Evolutionary conservation across 1,140 invertebrate genomes (phyloP).

Genomic region (Ceratina australensis): DNA sequence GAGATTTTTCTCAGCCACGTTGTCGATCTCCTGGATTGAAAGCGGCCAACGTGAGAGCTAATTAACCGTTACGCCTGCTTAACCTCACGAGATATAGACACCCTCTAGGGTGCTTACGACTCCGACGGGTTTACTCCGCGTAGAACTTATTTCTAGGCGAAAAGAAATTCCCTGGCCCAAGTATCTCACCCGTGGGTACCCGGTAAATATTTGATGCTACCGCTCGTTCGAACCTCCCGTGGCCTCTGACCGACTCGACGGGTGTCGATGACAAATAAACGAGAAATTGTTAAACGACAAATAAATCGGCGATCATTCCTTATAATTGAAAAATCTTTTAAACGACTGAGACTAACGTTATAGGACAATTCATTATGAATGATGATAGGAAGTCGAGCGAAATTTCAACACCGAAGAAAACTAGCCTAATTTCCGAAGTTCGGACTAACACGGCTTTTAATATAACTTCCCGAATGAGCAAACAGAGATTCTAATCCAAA

Average conservation of each 20-base stretch:
- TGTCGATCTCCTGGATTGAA: conserved; percentile 24
- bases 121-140: neutral
- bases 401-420: neutral
- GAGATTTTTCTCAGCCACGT: conserved; percentile 15
- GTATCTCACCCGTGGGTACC: neutral
- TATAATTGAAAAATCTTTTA: neutral
- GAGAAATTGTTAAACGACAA: neutral
- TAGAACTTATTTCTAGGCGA: conserved; percentile 1
- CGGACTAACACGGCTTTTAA: neutral
- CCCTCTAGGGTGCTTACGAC: conserved; percentile 13
- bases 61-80: conserved; percentile 37
- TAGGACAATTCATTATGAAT: neutral
- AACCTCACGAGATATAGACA: conserved; percentile 29
- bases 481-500: conserved; percentile 17
- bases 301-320: neutral
- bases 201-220: conserved; percentile 24
- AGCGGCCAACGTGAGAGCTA: conserved; percentile 16
- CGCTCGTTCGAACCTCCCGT: neutral
- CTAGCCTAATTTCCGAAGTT: neutral
- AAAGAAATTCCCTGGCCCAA: conserved; percentile 6
- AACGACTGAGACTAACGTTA: too few species aligned
- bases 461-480: conserved; percentile 1
- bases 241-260: neutral
- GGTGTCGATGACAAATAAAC: neutral
- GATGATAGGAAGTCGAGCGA: neutral